phyloP scores from a whole-genome alignment of 2,797 vertebrate species.

The Pitangus sulphuratus region DNA sequence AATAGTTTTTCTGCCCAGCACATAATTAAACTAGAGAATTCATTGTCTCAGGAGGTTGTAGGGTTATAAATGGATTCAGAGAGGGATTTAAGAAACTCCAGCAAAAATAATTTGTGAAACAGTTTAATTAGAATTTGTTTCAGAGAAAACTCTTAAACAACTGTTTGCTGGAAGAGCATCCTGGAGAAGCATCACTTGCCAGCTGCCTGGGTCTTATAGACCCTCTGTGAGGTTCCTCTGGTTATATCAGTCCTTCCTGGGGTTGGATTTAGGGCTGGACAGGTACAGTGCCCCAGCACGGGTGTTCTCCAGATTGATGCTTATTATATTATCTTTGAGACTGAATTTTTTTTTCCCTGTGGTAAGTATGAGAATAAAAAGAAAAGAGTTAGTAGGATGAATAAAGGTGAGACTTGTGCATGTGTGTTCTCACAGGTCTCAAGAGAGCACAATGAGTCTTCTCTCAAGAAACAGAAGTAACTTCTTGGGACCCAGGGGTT shows the following conservation, averaged over 20 bases:
- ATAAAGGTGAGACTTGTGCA: neutral
- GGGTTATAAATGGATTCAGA: neutral
- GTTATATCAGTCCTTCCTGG: neutral
- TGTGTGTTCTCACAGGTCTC: neutral
- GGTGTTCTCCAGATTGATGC: neutral
- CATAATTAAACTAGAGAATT: neutral
- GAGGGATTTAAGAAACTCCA: neutral
- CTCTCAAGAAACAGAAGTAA: neutral
- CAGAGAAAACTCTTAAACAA: neutral
- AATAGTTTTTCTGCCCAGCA: neutral
- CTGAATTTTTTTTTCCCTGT: neutral
- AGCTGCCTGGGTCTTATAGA: neutral
- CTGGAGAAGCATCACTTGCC: neutral
- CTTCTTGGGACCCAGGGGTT: neutral
- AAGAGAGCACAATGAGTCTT: neutral
- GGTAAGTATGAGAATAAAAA: neutral
- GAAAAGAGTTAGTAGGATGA: neutral
- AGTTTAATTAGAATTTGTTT: neutral
- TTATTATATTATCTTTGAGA: neutral
- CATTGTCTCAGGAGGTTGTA: neutral
- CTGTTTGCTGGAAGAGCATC: neutral
- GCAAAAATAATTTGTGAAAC: neutral
- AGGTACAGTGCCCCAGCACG: fast-evolving
- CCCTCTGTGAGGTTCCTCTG: neutral
- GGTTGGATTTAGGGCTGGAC: neutral